Evolutionary conservation across 2,113 vertebrate genomes (phyloP).

Genomic region (Barbus barbus): DNA sequence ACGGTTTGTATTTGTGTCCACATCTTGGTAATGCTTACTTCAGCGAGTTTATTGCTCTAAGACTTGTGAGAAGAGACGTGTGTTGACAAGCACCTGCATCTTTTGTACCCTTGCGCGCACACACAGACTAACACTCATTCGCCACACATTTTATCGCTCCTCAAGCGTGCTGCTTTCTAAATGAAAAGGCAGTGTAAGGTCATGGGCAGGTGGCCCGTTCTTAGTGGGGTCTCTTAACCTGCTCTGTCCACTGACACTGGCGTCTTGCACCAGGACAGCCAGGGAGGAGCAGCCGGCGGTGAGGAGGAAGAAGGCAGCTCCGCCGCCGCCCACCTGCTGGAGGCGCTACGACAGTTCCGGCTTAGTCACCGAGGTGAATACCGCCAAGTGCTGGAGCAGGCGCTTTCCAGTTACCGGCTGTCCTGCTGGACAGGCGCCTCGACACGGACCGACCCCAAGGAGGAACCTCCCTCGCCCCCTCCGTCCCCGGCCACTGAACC

Average conservation of each 20-base stretch:
- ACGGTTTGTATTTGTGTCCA: constrained; percentile 37
- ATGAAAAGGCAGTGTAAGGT: constrained; percentile 44
- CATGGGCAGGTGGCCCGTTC: constrained; percentile 43
- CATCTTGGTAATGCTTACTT: constrained; percentile 28
- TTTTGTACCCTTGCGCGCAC: constrained; percentile 9
- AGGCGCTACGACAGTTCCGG: constrained; percentile 97
- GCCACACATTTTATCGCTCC: constrained; percentile 1
- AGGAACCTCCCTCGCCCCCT: constrained; percentile 67
- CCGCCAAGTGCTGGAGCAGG: constrained; percentile 93
- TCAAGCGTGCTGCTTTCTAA: constrained; percentile 36
- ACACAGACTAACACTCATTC: constrained; percentile 12
- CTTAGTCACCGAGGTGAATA: constrained; percentile 97
- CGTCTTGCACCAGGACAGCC: constrained; percentile 86
- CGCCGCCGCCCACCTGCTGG: constrained; percentile 89
- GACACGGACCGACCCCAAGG: constrained; percentile 35
- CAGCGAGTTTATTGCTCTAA: constrained; percentile 15
- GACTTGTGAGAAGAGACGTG: neutral
- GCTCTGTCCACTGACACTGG: constrained; percentile 77
- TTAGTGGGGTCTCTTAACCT: constrained; percentile 55
- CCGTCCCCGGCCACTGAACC: constrained; percentile 64
- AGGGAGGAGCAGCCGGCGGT: constrained; percentile 78
- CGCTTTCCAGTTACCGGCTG: constrained; percentile 89
- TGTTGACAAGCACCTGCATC: constrained; percentile 37
- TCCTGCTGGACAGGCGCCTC: too few relatives aligned
- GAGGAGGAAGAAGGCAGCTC: constrained; percentile 80